Evolutionary conservation across 1,140 invertebrate genomes (phyloP).

Genomic region (Sesamia nonagrioides): DNA sequence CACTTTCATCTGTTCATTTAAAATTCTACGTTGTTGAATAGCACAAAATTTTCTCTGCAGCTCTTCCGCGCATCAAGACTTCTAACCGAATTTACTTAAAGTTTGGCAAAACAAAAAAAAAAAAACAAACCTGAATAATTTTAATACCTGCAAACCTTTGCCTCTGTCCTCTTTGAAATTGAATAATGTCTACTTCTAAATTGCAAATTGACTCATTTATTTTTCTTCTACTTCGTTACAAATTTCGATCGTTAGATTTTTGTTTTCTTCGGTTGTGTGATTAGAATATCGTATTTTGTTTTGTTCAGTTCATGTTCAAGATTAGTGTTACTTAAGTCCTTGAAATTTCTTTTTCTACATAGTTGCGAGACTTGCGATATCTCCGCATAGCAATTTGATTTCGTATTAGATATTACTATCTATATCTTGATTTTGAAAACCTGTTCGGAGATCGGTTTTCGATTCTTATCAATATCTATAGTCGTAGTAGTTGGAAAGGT

Average conservation of each 20-base stretch:
- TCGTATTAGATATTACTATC: background rate
- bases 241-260: slow-evolving; percentile 30
- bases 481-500: slow-evolving; percentile 1
- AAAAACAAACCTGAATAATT: slow-evolving; percentile 66
- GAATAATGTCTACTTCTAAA: slow-evolving; percentile 62
- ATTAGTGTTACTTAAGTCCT: background rate
- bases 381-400: background rate
- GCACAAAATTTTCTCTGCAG: slow-evolving; percentile 59
- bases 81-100: slow-evolving; percentile 61
- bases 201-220: slow-evolving; percentile 67
- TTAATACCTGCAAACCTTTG: slow-evolving; percentile 57
- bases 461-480: slow-evolving; percentile 15
- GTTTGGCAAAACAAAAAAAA: slow-evolving; percentile 52
- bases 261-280: background rate
- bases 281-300: background rate
- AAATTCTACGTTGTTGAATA: slow-evolving; percentile 55
- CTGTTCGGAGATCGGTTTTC: background rate
- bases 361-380: background rate
- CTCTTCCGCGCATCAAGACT: slow-evolving; percentile 55
- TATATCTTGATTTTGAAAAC: slow-evolving; percentile 22
- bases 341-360: background rate
- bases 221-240: slow-evolving; percentile 43
- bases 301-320: background rate
- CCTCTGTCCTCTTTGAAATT: slow-evolving; percentile 54
- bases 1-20: slow-evolving; percentile 41